Evolutionary conservation across 1,140 invertebrate species (phyloP).

Genomic region (Acarapis woodi): DNA sequence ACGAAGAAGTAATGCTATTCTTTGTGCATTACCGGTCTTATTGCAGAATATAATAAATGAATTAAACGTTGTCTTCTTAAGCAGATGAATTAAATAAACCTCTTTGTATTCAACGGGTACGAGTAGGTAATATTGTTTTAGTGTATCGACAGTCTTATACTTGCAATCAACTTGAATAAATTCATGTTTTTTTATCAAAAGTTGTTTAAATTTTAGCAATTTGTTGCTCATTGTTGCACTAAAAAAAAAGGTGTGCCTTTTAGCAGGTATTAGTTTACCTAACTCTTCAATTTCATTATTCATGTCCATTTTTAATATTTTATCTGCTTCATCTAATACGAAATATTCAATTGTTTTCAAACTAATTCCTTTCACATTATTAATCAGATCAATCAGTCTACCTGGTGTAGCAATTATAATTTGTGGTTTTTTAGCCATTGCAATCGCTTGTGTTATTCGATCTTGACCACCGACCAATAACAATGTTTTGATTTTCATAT

Average conservation of each 20-base stretch:
- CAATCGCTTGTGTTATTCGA: slow-evolving; percentile 26
- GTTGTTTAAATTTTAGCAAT: slow-evolving; percentile 80
- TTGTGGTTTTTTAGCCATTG: slow-evolving; percentile 35
- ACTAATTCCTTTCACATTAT: slow-evolving; percentile 33
- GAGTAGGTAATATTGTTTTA: slow-evolving; percentile 94
- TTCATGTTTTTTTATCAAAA: slow-evolving; percentile 93
- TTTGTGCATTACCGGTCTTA: too few relatives aligned
- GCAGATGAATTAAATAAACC: slow-evolving; percentile 71
- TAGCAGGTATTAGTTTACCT: slow-evolving; percentile 28
- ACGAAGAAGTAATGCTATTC: too few relatives aligned
- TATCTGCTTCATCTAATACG: slow-evolving; percentile 26
- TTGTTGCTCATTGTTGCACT: slow-evolving; percentile 62
- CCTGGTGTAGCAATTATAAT: slow-evolving; percentile 82
- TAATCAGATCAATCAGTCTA: slow-evolving; percentile 53
- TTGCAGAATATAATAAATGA: slow-evolving; percentile 11
- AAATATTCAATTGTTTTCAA: slow-evolving; percentile 12
- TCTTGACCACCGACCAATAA: slow-evolving; percentile 80
- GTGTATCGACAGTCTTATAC: slow-evolving; percentile 95
- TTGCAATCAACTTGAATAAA: slow-evolving; percentile 95
- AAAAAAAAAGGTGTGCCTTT: slow-evolving; percentile 15
- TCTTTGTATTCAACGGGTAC: slow-evolving; percentile 89
- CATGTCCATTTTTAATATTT: slow-evolving; percentile 29
- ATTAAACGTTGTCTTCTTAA: slow-evolving; percentile 35
- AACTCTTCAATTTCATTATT: slow-evolving; percentile 21
- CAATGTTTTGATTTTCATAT: slow-evolving; percentile 65